Evolutionary conservation across 2,888 invertebrate species (phyloP).

Genomic region (Idaea biselata): DNA sequence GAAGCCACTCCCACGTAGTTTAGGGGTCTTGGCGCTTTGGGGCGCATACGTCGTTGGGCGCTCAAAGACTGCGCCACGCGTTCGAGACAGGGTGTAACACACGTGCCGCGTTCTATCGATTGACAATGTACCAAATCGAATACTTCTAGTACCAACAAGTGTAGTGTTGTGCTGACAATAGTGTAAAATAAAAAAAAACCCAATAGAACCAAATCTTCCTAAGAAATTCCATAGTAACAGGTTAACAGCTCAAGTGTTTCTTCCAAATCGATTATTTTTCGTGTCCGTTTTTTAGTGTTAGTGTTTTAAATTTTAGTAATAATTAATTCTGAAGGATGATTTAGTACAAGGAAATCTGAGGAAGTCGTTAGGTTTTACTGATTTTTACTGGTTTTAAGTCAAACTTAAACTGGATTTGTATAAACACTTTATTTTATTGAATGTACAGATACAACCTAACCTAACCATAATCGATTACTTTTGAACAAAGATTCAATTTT

Average conservation of each 20-base stretch:
- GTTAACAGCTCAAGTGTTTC: conserved; percentile 37
- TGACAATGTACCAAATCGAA: conserved; percentile 18
- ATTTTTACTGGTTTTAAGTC: neutral
- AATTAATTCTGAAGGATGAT: neutral
- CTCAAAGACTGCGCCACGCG: conserved; percentile 75
- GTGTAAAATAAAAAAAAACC: conserved; percentile 40
- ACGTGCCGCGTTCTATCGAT: conserved; percentile 15
- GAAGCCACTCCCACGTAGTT: conserved; percentile 62
- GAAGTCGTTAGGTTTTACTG: neutral
- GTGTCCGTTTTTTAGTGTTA: conserved; percentile 2
- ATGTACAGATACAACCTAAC: too few species aligned
- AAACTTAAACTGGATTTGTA: neutral
- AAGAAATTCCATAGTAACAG: conserved; percentile 34
- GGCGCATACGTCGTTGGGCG: conserved; percentile 74
- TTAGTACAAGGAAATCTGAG: neutral
- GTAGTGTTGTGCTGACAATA: conserved; percentile 51
- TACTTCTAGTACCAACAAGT: conserved; percentile 42
- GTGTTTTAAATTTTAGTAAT: neutral
- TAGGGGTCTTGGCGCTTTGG: conserved; percentile 61
- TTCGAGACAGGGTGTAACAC: conserved; percentile 26
- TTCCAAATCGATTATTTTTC: conserved; percentile 28
- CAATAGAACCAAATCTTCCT: conserved; percentile 45
- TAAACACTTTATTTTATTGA: neutral
- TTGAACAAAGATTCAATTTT: too few species aligned
- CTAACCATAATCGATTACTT: too few species aligned